Evolutionary conservation across 2,888 invertebrate genomes (phyloP), one percentile per base, ranked within the genome.

Genomic region (Drosophila pseudotalamancana): DNA sequence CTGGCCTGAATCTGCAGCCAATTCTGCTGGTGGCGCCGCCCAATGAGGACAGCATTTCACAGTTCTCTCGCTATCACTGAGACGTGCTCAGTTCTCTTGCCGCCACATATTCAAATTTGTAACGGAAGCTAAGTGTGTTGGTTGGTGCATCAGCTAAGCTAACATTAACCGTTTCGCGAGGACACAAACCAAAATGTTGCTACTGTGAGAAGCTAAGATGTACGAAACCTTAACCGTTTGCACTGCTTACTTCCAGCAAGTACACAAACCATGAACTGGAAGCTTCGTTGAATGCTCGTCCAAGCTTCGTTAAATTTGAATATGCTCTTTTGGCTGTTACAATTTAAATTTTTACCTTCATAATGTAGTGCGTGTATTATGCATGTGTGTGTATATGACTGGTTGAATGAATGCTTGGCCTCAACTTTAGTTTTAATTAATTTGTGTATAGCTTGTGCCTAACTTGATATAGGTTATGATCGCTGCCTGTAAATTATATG

Each of bases 1-100:
- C 87, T 6, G 83, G 83, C 11, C 92, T 97, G 6, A 97, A 97
- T 49, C 92, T 97, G 8, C 96, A 97, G 91, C 97, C 97, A 1
- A 97, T 98, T 6, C 92, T 97, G 46, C 92, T 97, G 82, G 91
- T 91, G 49, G 89, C 91, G 27, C 91, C 91, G 59, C 91, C 90
- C 3, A 90, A 90, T 34, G 91, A 90, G 56, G 96, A 96, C 88
- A 94, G 95, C 2, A 96, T 95, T 89, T 96, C 96, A 0, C 96
- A 96, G 87, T 96, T 96, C 90, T 96, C 96, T 0, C 85, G 83
- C n/a, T 84, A 84, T 55, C 83, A 84, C 50, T 84, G 66, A 83
- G 59, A 23, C 21, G 11, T 16, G 25, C 27, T 29, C 35, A 16
- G 23, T 40, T 40, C 35, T 35, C 35, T 31, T 45, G 68, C 60